A percentile compares a stretch with the other conserved stretches of the same genome.
Conservation (phyloP, 2,113 vertebrate species). For the Hemichromis elongatus region DNA sequence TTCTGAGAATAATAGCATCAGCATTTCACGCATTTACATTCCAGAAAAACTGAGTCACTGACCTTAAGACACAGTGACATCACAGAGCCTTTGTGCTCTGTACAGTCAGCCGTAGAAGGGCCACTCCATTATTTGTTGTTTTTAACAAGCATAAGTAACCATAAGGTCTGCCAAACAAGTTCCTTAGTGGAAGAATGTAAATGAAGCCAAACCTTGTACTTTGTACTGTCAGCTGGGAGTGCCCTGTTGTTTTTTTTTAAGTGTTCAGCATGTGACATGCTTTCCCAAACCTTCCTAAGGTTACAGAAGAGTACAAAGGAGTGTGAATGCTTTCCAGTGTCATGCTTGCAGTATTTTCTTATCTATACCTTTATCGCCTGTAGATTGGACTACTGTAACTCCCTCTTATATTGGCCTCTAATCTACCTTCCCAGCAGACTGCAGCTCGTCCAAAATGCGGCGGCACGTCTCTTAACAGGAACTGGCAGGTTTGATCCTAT, state of each 20-base stretch:
- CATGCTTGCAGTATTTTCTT: not conserved
- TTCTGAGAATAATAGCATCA: not conserved
- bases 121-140: not conserved
- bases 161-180: not conserved
- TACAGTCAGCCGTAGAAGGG: not conserved
- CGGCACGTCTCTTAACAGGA: too few relatives aligned
- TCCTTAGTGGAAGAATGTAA: not conserved
- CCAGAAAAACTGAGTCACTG: not conserved
- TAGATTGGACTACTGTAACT: too few relatives aligned
- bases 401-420: too few relatives aligned
- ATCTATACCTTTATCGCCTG: too few relatives aligned
- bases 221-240: not conserved
- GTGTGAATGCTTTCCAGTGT: not conserved
- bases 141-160: not conserved
- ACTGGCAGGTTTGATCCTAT: too few relatives aligned
- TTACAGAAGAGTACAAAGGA: not conserved
- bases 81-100: not conserved
- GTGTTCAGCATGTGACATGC: not conserved
- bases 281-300: not conserved
- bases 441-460: too few relatives aligned
- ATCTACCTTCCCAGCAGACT: too few relatives aligned
- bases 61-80: not conserved
- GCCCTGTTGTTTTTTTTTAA: not conserved
- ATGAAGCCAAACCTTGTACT: not conserved
- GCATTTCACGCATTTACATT: not conserved